These are phyloP conservation scores for Conchocele bisecta DNA, from an alignment of 2,888 invertebrate genomes.

Conservation along the genomic window DNA sequence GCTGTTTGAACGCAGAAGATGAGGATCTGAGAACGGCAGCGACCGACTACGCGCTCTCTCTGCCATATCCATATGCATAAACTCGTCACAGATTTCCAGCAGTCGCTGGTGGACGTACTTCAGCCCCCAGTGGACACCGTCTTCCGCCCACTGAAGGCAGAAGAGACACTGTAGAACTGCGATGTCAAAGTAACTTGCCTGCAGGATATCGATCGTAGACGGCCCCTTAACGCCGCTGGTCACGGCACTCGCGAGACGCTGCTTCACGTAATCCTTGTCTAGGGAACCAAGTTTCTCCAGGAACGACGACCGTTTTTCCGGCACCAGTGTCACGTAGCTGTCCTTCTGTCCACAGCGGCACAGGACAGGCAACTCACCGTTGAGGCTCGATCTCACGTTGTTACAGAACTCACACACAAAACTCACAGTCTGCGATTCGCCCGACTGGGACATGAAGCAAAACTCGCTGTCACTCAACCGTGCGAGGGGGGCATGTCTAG, in stretches of 20 bases:
- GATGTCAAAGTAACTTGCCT: slow-evolving; percentile 97
- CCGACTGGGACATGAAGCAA: slow-evolving; percentile 74
- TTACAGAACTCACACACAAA: slow-evolving; percentile 81
- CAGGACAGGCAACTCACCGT: slow-evolving; percentile 58
- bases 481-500: slow-evolving; percentile 81
- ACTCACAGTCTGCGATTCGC: slow-evolving; percentile 76
- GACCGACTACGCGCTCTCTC: slow-evolving; percentile 94
- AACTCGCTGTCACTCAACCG: slow-evolving; percentile 81
- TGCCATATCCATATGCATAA: slow-evolving; percentile 88
- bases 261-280: slow-evolving; percentile 91
- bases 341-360: slow-evolving; percentile 76
- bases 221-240: slow-evolving; percentile 74
- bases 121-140: slow-evolving; percentile 98
- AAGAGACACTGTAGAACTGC: slow-evolving; percentile 97
- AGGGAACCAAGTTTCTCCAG: slow-evolving; percentile 72
- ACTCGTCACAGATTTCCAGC: slow-evolving; percentile 93
- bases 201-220: slow-evolving; percentile 74
- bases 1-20: slow-evolving; percentile 53
- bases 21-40: slow-evolving; percentile 86
- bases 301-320: slow-evolving; percentile 65
- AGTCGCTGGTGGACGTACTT: slow-evolving; percentile 86
- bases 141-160: slow-evolving; percentile 98
- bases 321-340: slow-evolving; percentile 69
- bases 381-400: slow-evolving; percentile 77
- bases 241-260: slow-evolving; percentile 82